Base-by-base conservation (phyloP, 2,888 invertebrate species). In the Ennomos erosarius region DNA sequence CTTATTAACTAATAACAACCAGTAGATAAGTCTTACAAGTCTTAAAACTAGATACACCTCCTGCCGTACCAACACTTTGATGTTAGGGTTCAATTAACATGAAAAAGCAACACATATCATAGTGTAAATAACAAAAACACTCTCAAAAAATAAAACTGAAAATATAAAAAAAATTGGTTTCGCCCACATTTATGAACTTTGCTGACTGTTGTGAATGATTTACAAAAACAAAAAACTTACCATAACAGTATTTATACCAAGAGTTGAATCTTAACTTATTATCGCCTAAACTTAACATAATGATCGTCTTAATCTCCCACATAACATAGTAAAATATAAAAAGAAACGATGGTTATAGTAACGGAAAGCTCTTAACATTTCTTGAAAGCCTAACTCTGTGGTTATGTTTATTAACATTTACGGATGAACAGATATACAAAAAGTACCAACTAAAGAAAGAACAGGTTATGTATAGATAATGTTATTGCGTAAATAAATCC, bases 191-290 rank as follows among this genome's bases (percentile, higher is more conserved):
- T 70, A 5, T 43, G 26, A 26, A 26, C 26, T 26, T 26, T 35
- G 76, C 81, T 77, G 78, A 80, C 79, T 76, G 71, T 68, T 69
- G 52, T 52, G 69, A 76, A 73, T 59, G 59, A 56, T 67, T 36
- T 10, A 77, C 73, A 75, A 75, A 76, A 77, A 74, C 76, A 75
- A 77, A 75, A 67, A 75, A 74, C 74, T 75, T 72, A 74, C 65
- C 62, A 42, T 52, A 67, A 59, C 61, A 48, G 60, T 61, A 61
- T 43, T 64, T 65, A 65, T 60, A 63, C 62, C 67, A 67, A 65
- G 52, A 63, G 34, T 56, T 49, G 57, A 71, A 71, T 54, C 71
- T 71, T 72, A 71, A 75, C 50, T 56, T 68, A 73, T 56, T 71
- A 73, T 67, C 68, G 66, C 71, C 63, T 55, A 55, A 50, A 34